Base-by-base conservation (phyloP, 1,140 invertebrate genomes). In the Melanaphis sacchari region DNA sequence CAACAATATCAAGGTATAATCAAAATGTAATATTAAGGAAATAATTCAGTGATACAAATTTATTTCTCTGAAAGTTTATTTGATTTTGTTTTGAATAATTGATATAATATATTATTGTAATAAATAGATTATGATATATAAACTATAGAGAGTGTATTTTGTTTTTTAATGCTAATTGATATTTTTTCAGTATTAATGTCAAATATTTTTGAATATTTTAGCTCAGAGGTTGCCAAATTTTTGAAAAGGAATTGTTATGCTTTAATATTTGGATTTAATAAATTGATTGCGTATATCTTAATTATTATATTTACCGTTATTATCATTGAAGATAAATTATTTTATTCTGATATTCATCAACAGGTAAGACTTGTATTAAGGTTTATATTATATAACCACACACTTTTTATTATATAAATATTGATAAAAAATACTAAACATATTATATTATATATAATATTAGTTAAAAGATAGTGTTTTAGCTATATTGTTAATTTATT, bases 201-300 rank as follows among this genome's bases (percentile, higher is more conserved):
- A 54, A 26, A 54, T 26, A 54, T 36, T 81, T 43, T 76, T 49
- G 38, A 90, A 31, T n/a, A 26, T 94, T 95, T 88, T 94, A 96
- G 96, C 93, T 95, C 94, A 84, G 96, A 96, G 94, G 95, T 96
- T 18, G 96, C 96, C 6, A 95, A 95, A 91, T 94, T 95, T 24
- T 94, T 96, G 36, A 94, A 94, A 40, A 94, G 94, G 40, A 94
- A 96, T 66, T 95, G 95, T 93, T 96, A 95, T 94, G 96, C 95
- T 7, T 94, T 96, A 21, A 95, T 96, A 85, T 96, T 96, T 95
- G 96, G 96, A 41, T 95, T 96, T 76, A 96, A 96, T 91, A 96
- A 95, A 41, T 96, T 96, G 94, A 43, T 96, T 21, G 95, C 96
- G 40, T 94, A 96, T 4, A 46, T 95, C 7, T 94, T 96, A 36